These are phyloP conservation scores for Diloba caeruleocephala DNA, from an alignment of 2,888 invertebrate genomes.

Conservation along the genomic window DNA sequence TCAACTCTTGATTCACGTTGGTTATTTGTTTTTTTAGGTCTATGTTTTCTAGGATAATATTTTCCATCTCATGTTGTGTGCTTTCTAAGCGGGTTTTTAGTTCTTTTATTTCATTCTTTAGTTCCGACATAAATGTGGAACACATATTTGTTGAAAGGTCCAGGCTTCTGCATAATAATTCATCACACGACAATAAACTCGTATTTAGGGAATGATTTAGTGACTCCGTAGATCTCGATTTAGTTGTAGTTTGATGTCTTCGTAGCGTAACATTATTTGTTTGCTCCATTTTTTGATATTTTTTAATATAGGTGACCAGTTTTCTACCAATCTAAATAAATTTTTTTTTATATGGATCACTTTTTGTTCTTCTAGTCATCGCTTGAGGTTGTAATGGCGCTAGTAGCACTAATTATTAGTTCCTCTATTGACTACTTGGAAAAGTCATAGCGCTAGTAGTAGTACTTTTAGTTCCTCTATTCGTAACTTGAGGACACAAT, in stretches of 20 bases:
- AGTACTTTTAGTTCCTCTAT: too few species aligned
- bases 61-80: slow-evolving; percentile 8
- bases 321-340: too few species aligned
- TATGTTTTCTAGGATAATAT: slow-evolving; percentile 3
- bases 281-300: too few species aligned
- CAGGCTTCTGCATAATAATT: slow-evolving; percentile 1
- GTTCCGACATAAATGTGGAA: not conserved
- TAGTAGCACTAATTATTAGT: too few species aligned
- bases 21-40: slow-evolving; percentile 8
- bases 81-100: not conserved
- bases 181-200: slow-evolving; percentile 1
- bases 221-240: slow-evolving; percentile 6
- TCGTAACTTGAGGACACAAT: too few species aligned
- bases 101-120: slow-evolving; percentile 4
- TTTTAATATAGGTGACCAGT: too few species aligned
- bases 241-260: slow-evolving; percentile 1
- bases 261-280: slow-evolving; percentile 1
- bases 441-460: too few species aligned
- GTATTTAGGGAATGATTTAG: not conserved
- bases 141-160: slow-evolving; percentile 7
- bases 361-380: too few species aligned
- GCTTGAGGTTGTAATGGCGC: too few species aligned
- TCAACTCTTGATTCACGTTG: not conserved
- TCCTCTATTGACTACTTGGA: too few species aligned
- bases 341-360: too few species aligned